These are phyloP conservation scores for Malaclemys terrapin DNA, from an alignment of 2,113 vertebrate genomes.

Conservation along the genomic window DNA sequence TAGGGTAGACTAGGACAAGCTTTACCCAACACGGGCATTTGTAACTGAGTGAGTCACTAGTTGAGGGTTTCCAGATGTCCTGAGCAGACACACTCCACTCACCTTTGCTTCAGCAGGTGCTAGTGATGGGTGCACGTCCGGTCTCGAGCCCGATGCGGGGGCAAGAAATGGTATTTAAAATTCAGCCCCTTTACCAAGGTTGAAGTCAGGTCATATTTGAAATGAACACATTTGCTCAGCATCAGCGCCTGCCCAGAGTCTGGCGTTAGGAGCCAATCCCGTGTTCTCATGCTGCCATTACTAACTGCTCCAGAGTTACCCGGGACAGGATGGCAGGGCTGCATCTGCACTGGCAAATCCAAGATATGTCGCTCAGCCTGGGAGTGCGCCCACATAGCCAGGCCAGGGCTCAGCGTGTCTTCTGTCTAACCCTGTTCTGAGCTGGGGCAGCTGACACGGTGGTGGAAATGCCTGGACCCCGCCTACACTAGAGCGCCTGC, in stretches of 20 bases:
- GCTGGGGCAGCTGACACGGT: background rate
- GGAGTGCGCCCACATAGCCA: fast-evolving
- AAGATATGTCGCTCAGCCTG: background rate
- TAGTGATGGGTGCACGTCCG: background rate
- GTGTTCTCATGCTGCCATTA: background rate
- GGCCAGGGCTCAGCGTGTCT: fast-evolving
- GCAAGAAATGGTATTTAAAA: background rate
- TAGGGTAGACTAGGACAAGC: background rate
- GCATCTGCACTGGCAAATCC: too few species aligned
- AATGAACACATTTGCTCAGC: background rate
- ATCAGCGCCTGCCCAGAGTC: background rate
- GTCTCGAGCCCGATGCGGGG: background rate
- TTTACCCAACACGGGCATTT: background rate
- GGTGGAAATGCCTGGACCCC: background rate
- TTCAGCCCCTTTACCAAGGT: background rate
- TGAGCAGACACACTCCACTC: background rate
- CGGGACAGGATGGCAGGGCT: background rate
- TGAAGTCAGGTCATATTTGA: background rate
- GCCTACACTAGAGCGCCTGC: background rate
- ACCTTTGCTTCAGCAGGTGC: background rate
- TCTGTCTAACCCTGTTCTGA: background rate
- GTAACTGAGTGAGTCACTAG: background rate
- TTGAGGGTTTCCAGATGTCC: background rate
- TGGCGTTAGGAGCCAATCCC: background rate
- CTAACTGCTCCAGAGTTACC: background rate